Base-by-base conservation (phyloP, 2,113 vertebrate species). In the Sorex araneus region DNA sequence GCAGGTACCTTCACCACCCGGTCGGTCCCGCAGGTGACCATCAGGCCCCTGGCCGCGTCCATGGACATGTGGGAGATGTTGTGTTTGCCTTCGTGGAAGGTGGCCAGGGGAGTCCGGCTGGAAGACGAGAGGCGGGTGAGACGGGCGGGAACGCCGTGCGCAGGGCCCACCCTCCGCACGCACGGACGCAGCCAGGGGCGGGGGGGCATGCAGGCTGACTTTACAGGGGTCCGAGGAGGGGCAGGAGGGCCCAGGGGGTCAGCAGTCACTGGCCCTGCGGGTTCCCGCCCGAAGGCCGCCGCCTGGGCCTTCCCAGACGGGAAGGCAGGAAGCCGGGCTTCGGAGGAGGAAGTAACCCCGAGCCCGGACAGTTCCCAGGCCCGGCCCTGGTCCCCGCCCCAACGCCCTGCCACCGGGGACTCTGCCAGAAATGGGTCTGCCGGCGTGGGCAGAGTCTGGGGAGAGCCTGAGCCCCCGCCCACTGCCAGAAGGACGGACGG, bases 51-150 rank as follows among this genome's bases (percentile, higher is more conserved):
- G 86, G 98, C 98, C 25, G 98, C 97, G 89, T 99, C 99, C 99
- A 99, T 99, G 96, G 99, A 98, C 99, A 99, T 99, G 97, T 99
- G 98, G 88, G 98, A 98, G 92, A 99, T 99, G 98, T 99, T 99
- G 96, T 99, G 99, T 90, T 99, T 99, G 94, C 99, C 99, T 98
- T 99, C 99, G 67, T 99, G 99, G 97, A 99, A 99, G 2, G 99
- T 99, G 92, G 99, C 99, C 98, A 99, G 90, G 66, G 99, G 97
- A 74, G 98, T 98, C 75, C 99, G 99, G 95, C 99, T 99, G 92
- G 69, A 21, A 81, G 92, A 60, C 2, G 95, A 92, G 95, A 89
- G 21, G 54, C 18, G 9, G 11, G 54, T 54, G 54, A 54, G 54
- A 54, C 54, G 18, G 54, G 8, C 9, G 3, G 13, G 54, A 8